Conservation (phyloP, 1,140 invertebrate species). For the Galleria mellonella region DNA sequence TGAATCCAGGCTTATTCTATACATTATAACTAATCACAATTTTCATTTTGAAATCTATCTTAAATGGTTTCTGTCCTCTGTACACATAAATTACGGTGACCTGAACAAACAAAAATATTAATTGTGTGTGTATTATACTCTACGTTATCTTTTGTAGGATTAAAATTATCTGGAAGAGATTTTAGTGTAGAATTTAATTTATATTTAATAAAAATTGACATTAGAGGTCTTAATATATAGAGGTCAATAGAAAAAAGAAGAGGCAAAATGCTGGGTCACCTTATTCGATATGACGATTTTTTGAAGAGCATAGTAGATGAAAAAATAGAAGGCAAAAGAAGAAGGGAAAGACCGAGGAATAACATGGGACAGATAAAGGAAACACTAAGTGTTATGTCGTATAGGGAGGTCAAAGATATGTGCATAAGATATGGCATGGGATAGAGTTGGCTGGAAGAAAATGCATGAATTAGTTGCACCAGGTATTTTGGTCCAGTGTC, state of each 20-base stretch:
- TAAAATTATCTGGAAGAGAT: slow-evolving; percentile 10
- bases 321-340: no score
- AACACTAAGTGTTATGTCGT: no score
- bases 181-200: not conserved
- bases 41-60: not conserved
- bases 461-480: no score
- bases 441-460: no score
- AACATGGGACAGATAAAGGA: no score
- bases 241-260: not conserved
- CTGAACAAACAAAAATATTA: slow-evolving; percentile 28
- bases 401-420: no score
- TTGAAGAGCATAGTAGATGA: no score
- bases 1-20: no score
- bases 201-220: not conserved
- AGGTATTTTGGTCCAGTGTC: not conserved
- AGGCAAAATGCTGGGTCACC: no score
- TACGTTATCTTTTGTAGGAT: slow-evolving; percentile 13
- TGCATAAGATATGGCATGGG: no score
- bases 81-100: slow-evolving; percentile 16
- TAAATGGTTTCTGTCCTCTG: slow-evolving; percentile 1
- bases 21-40: not conserved
- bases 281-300: no score
- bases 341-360: no score
- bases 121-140: slow-evolving; percentile 18
- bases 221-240: not conserved